Percentiles rank a stretch among this genome's conserved stretches.
These are phyloP conservation scores for Varanus salvator DNA, from an alignment of 2,113 vertebrate species.

Conservation along the genomic window DNA sequence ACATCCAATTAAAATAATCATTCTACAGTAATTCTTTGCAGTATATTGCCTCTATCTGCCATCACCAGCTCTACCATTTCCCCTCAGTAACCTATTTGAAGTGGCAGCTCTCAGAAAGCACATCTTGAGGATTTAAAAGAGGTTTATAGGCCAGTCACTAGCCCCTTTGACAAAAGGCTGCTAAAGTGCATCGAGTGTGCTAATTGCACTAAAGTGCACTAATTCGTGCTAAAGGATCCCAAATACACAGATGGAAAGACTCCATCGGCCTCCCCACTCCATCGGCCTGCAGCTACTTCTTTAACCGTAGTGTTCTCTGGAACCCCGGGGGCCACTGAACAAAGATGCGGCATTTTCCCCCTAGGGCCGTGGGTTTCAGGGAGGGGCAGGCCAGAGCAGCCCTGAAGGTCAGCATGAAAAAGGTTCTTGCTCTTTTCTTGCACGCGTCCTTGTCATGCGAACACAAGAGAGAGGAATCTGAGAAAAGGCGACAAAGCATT, in stretches of 20 bases:
- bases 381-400: neutral
- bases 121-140: slow-evolving; percentile 22
- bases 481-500: neutral
- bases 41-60: slow-evolving; percentile 6
- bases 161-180: slow-evolving; percentile 10
- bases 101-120: slow-evolving; percentile 19
- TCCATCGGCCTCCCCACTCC: neutral
- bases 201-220: too few relatives aligned
- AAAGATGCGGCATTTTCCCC: neutral
- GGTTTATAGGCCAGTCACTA: slow-evolving; percentile 19
- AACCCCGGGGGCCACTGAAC: neutral
- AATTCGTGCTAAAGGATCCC: slow-evolving; percentile 9
- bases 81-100: slow-evolving; percentile 3
- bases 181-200: slow-evolving; percentile 14
- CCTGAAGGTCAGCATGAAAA: neutral
- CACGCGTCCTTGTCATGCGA: neutral
- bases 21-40: slow-evolving; percentile 11
- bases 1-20: slow-evolving; percentile 23
- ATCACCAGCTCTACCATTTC: neutral
- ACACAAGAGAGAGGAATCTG: neutral
- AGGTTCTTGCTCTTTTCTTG: neutral
- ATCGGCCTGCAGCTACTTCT: neutral
- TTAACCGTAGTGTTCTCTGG: neutral
- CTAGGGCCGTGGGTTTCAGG: neutral
- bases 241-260: neutral